Conservation (phyloP, 2,888 invertebrate genomes). For the Apocheima hispidaria region DNA sequence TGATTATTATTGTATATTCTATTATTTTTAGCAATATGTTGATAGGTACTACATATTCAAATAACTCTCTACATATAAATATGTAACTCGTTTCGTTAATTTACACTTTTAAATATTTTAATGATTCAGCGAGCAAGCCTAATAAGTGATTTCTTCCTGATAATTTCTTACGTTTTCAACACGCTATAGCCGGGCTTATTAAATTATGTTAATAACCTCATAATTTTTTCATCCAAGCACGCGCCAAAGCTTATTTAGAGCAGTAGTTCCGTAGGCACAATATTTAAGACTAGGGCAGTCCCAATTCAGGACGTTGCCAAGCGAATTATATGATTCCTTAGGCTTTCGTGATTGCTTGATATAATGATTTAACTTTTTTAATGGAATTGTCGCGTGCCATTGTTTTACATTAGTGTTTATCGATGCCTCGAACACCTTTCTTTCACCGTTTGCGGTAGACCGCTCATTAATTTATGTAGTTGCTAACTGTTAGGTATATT, state of each 20-base stretch:
- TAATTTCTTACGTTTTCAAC: constrained; percentile 36
- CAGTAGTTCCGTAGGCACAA: not conserved
- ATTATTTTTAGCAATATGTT: too few species aligned
- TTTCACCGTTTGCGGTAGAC: not conserved
- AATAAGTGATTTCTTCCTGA: not conserved
- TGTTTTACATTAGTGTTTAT: constrained; percentile 13
- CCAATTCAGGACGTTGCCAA: constrained; percentile 5
- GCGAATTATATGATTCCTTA: constrained; percentile 15
- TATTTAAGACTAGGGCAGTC: constrained; percentile 5
- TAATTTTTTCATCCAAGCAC: constrained; percentile 34
- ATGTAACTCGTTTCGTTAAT: not conserved
- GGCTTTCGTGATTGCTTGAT: constrained; percentile 21
- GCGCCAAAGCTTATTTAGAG: constrained; percentile 21
- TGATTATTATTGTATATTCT: too few species aligned
- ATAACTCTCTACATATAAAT: too few species aligned
- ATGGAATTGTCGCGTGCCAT: constrained; percentile 24
- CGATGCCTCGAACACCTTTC: constrained; percentile 13
- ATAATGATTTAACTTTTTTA: constrained; percentile 14
- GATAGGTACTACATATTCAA: not conserved
- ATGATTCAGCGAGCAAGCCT: not conserved
- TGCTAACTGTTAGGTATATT: not conserved
- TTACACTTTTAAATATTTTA: not conserved
- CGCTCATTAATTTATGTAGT: not conserved
- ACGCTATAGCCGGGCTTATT: constrained; percentile 27
- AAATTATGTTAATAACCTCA: constrained; percentile 32